Conservation (phyloP, 1,140 invertebrate species). For the Neoseiulus cucumeris region DNA sequence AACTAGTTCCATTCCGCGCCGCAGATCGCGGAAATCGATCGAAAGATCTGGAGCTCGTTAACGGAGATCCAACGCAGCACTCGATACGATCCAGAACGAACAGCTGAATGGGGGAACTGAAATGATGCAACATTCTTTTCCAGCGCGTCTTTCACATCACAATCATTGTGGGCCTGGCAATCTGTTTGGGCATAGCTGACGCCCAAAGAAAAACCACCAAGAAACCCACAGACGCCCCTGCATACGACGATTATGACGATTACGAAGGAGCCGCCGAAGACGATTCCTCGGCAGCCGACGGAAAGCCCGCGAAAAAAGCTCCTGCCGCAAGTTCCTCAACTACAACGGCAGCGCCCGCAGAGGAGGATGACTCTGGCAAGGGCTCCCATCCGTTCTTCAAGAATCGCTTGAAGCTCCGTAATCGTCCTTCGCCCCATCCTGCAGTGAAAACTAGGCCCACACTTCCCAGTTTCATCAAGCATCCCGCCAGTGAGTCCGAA, state of each 20-base stretch:
- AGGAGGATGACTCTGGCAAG: background rate
- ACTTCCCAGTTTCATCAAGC: constrained; percentile 8
- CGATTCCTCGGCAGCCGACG: background rate
- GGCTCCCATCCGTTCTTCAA: background rate
- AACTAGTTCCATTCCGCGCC: too few species aligned
- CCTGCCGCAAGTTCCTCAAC: background rate
- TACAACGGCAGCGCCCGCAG: background rate
- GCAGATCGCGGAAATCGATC: too few species aligned
- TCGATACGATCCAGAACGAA: background rate
- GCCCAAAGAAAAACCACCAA: background rate
- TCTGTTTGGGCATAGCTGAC: background rate
- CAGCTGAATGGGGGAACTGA: background rate
- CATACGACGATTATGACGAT: background rate
- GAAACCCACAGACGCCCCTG: background rate
- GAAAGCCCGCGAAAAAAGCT: background rate
- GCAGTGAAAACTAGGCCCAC: background rate
- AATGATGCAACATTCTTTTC: background rate
- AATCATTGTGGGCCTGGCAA: background rate
- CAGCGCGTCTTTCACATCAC: background rate
- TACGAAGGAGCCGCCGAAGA: background rate
- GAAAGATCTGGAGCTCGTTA: too few species aligned
- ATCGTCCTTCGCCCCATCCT: constrained; percentile 4
- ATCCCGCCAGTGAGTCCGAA: background rate
- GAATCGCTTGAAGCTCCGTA: background rate
- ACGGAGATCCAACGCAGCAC: background rate